Conservation (phyloP, 2,797 vertebrate genomes). For the Pipistrellus pipistrellus region DNA sequence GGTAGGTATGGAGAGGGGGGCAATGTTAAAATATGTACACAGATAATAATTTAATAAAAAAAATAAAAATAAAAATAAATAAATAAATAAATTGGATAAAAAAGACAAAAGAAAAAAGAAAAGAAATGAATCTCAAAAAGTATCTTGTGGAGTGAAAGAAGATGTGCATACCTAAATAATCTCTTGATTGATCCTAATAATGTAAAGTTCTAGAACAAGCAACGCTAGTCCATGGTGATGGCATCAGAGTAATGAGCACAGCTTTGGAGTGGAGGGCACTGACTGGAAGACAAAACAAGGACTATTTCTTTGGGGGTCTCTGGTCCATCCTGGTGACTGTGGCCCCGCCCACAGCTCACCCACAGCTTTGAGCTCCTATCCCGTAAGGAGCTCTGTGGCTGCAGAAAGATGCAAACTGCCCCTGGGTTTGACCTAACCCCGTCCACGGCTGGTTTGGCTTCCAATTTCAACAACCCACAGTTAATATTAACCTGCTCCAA, state of each 20-base stretch:
- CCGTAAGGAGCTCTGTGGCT: background rate
- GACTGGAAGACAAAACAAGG: background rate
- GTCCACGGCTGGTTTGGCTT: background rate
- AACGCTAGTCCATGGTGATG: background rate
- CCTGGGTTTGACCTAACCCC: background rate
- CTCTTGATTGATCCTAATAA: background rate
- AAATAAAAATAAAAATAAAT: too few species aligned
- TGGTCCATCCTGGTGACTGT: background rate
- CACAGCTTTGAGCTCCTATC: background rate
- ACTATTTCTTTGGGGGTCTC: background rate
- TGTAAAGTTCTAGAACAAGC: background rate
- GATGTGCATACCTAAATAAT: background rate
- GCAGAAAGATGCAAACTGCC: background rate
- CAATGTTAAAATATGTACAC: too few species aligned
- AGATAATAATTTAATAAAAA: too few species aligned
- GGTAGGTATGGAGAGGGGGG: too few species aligned
- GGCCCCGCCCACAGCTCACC: fast-evolving
- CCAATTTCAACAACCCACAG: background rate
- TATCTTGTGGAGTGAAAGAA: background rate
- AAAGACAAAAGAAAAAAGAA: too few species aligned
- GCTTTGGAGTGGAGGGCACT: background rate
- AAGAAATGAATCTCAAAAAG: background rate
- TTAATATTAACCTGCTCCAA: background rate
- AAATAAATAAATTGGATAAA: too few species aligned
- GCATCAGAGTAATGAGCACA: background rate